Evolutionary conservation across 2,113 vertebrate species (phyloP), one percentile per base, ranked within the genome.

Genomic region (Antidorcas marsupialis): DNA sequence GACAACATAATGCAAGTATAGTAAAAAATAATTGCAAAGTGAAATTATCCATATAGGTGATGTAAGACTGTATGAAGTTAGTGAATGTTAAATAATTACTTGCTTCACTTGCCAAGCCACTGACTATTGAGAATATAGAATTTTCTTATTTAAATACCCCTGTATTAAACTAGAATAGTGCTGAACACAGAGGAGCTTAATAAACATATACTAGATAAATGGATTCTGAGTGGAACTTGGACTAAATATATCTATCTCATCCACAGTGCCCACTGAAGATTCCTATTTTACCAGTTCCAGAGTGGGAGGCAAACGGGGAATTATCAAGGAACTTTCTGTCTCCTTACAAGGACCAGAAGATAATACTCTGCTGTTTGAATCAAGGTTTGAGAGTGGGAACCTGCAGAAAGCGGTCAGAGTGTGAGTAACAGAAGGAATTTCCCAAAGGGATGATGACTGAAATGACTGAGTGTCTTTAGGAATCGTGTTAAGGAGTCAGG

Each of bases 341-440:
- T 76, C 62, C 7, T 76, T 99, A 45, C 82, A 89, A 47, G 93
- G 98, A 12, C 98, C 98, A 7, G 97, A 99, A 36, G 98, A 99
- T 78, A 90, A 98, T 1, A 98, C 98, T 0, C 98, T 99, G 33
- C 98, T 99, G 82, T 99, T 99, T 2, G 99, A 99, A 92, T 99
- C 99, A 0, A 99, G 99, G 86, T 99, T 99, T 62, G 99, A 99
- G 98, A 99, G 99, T 0, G 99, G 99, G 36, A 99, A 99, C 97
- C 99, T 99, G 81, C 99, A 99, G 95, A 99, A 99, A 96, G 99
- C 99, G 0, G 74, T 99, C 97, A 99, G 98, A 99, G 99, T 99
- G 99, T 99, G 98, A 99, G 99, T 99, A 57, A 21, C 16, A 55
- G 36, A 15, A 23, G 25, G 64, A 23, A 3, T 21, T 84, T 74